These are phyloP conservation scores for Henricia sp. DNA, from an alignment of 53 echinoderm and acorn worm genomes.

Conservation along the genomic window DNA sequence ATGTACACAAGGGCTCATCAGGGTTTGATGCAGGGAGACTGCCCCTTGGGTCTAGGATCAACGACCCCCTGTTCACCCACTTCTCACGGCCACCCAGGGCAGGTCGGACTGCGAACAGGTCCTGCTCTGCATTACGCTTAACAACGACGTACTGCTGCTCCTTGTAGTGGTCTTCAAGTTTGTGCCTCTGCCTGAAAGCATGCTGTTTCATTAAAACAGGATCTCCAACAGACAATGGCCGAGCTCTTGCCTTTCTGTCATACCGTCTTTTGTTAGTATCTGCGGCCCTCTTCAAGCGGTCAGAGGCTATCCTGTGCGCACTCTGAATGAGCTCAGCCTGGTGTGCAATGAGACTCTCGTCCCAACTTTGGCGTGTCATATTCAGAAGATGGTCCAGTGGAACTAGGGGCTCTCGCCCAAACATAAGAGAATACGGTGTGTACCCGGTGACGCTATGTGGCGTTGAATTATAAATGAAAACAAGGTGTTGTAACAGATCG, in stretches of 20 bases:
- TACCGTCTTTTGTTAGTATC: slow-evolving; percentile 2
- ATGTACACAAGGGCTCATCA: no score
- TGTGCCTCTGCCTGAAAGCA: not conserved
- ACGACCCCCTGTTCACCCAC: no score
- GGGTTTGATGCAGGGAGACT: no score
- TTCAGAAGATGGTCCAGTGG: slow-evolving; percentile 20
- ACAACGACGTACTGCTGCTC: not conserved
- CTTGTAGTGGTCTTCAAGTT: not conserved
- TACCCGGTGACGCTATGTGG: slow-evolving; percentile 30
- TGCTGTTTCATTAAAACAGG: not conserved
- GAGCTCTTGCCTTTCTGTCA: not conserved
- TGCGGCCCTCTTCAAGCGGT: not conserved
- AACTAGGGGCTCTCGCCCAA: not conserved
- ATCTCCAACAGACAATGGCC: not conserved
- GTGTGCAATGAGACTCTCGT: not conserved
- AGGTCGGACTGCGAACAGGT: not conserved
- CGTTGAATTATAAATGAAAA: slow-evolving; percentile 44
- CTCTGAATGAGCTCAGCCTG: not conserved
- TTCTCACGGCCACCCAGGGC: no score
- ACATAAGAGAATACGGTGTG: slow-evolving; percentile 9
- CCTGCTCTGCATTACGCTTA: not conserved
- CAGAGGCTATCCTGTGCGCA: not conserved
- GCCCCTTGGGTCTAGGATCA: no score
- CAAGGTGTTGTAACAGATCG: slow-evolving; percentile 25
- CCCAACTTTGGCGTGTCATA: not conserved